These are phyloP conservation scores for Smutsia gigantea DNA, from an alignment of 2,797 vertebrate genomes.

Conservation along the genomic window DNA sequence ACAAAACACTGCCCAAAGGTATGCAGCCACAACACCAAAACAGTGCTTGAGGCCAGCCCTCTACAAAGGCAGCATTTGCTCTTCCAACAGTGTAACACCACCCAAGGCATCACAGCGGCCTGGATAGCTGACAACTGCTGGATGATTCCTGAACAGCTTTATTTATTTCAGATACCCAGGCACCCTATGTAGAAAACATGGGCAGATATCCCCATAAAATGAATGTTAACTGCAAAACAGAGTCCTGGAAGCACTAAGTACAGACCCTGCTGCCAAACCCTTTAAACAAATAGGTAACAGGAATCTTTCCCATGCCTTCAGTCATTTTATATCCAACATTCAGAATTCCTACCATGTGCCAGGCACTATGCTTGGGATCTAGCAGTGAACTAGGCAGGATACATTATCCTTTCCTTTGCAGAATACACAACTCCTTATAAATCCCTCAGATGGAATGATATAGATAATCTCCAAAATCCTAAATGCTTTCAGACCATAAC, in stretches of 20 bases:
- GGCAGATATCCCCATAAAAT: background rate
- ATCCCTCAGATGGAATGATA: background rate
- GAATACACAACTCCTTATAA: background rate
- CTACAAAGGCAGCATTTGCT: slow-evolving; percentile 73
- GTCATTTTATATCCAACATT: background rate
- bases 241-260: background rate
- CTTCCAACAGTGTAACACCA: slow-evolving; percentile 87
- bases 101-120: slow-evolving; percentile 76
- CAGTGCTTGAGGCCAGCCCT: slow-evolving; percentile 63
- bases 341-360: background rate
- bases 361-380: background rate
- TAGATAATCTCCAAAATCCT: background rate
- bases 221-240: background rate
- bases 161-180: background rate
- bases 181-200: background rate
- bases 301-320: background rate
- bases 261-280: background rate
- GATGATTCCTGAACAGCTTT: background rate
- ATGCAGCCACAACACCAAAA: slow-evolving; percentile 68
- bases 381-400: slow-evolving; percentile 22
- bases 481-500: background rate
- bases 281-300: background rate
- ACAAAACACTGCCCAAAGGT: slow-evolving; percentile 79
- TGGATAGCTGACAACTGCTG: slow-evolving; percentile 84
- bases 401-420: background rate